A percentile compares a stretch with the other conserved stretches of the same genome.
These are phyloP conservation scores for Suillia variegata DNA, from an alignment of 2,888 invertebrate genomes.

Conservation along the genomic window DNA sequence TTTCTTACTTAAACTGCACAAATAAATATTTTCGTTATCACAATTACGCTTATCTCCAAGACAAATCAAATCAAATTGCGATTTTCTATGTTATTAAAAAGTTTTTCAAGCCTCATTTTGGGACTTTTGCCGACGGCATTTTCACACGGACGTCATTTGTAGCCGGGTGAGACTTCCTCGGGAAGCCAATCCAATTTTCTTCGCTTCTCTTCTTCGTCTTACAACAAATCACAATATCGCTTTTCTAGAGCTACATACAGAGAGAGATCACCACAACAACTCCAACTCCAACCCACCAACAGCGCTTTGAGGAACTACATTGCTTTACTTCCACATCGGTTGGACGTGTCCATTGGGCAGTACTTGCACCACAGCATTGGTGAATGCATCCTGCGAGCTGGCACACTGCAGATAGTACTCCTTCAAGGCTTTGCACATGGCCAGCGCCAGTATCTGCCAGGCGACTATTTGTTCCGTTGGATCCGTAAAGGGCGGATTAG, in stretches of 20 bases:
- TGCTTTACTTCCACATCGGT: slow-evolving; percentile 32
- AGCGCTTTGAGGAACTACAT: slow-evolving; percentile 9
- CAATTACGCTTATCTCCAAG: slow-evolving; percentile 35
- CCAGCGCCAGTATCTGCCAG: slow-evolving; percentile 54
- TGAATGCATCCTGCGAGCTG: slow-evolving; percentile 24
- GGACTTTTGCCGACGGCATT: slow-evolving; percentile 14
- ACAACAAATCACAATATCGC: slow-evolving; percentile 42
- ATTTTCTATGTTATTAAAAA: not conserved
- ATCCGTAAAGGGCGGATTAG: not conserved
- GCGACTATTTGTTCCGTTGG: slow-evolving; percentile 43
- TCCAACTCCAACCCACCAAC: not conserved
- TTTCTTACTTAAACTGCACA: not conserved
- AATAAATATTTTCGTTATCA: slow-evolving; percentile 27
- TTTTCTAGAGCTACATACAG: slow-evolving; percentile 34
- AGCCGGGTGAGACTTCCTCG: not conserved
- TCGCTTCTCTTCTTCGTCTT: too few relatives aligned
- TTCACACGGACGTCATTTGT: not conserved
- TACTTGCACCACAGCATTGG: slow-evolving; percentile 48
- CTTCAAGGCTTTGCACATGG: slow-evolving; percentile 56
- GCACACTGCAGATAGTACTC: slow-evolving; percentile 49
- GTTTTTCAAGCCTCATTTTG: too few relatives aligned
- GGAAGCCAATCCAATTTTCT: not conserved
- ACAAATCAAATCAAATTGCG: too few relatives aligned
- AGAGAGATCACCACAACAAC: too few relatives aligned
- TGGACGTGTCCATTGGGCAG: slow-evolving; percentile 41